Base-by-base conservation (phyloP, 2,888 invertebrate genomes). In the Phaedon cochleariae region DNA sequence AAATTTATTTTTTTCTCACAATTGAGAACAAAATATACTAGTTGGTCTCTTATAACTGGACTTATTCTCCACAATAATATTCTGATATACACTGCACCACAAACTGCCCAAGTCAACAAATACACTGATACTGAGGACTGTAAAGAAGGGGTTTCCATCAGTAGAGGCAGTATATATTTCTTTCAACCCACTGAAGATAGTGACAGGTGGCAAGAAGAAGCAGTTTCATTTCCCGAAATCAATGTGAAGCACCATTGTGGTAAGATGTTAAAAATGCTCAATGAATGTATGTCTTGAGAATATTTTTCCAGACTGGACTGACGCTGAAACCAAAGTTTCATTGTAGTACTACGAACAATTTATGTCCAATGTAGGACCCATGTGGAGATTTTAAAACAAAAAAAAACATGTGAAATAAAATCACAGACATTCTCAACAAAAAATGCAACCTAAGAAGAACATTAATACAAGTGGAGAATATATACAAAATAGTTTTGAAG, bases 401-500 rank as follows among this genome's bases (percentile, higher is more conserved):
- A 64, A 71, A 62, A 58, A 17, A 22, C 12, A 70, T 73, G 69
- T 71, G 71, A 65, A 34, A 65, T 17, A 59, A 65, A 59, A 71
- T 67, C 15, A 58, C 57, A 21, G 37, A 58, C 49, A 64, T 67
- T 37, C 58, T 68, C n/a, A 52, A 61, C 9, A 34, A 52, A 9
- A 51, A 52, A 29, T 58, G 67, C 17, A 21, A 18, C 0, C 22
- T 48, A 21, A 20, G 55, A 52, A 54, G 48, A 20, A 48, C 68
- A 26, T 15, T 18, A 4, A 52, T 49, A 21, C 70, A 71, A 55
- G 53, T 62, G 9, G 66, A 70, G 49, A 73, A 70, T 62, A 31
- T 64, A 22, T 73, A 61, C 26, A 73, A 72, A 66, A 71, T 67
- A 12, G 54, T 72, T 18, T 45, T 69, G 22, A 71, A 70, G 59